phyloP scores from a whole-genome alignment of 2,113 vertebrate species.

The Eonycteris spelaea region DNA sequence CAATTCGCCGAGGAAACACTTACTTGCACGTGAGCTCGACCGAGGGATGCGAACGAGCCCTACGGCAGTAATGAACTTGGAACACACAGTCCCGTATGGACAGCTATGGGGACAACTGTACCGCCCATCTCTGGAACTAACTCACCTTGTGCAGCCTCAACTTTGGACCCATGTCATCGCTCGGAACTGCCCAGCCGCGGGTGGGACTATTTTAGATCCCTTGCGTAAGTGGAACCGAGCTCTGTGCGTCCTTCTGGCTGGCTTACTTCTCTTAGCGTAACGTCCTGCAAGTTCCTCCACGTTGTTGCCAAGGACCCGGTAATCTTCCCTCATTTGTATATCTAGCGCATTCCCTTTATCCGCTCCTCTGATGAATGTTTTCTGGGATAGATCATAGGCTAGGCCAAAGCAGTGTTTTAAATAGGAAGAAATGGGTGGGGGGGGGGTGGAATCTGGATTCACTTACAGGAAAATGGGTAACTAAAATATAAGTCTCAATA shows the following conservation, averaged over 20 bases:
- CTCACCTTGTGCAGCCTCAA: neutral
- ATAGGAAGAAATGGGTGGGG: neutral
- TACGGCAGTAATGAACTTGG: neutral
- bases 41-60: neutral
- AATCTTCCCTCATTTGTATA: neutral
- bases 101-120: neutral
- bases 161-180: neutral
- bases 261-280: neutral
- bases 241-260: neutral
- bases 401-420: neutral
- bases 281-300: neutral
- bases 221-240: neutral
- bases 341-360: neutral
- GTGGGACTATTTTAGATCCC: neutral
- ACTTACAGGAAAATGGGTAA: neutral
- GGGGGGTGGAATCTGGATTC: neutral
- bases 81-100: neutral
- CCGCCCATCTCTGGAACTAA: neutral
- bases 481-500: neutral
- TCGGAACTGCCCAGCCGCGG: neutral
- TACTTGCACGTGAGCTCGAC: too few relatives aligned
- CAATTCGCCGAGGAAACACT: too few relatives aligned
- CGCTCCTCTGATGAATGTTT: rapidly evolving
- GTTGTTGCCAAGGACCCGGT: neutral
- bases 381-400: neutral